Percentiles rank a stretch among this genome's conserved stretches.
Conservation (phyloP, 2,797 vertebrate species). For the Myotis vivesi region DNA sequence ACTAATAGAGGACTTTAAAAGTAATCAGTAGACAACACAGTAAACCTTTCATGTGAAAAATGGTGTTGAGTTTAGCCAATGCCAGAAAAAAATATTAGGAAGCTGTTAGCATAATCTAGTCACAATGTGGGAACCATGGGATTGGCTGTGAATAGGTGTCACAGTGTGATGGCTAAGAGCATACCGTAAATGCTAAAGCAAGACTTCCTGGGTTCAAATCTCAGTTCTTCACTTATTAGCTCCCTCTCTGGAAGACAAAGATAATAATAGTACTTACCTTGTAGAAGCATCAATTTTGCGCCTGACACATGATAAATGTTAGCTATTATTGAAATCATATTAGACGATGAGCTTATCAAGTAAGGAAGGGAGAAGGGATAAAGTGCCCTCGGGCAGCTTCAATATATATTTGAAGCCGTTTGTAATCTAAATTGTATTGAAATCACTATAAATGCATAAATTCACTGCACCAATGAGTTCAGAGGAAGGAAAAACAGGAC, state of each 20-base stretch:
- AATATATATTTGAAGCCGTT: constrained; percentile 45
- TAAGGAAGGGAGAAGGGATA: constrained; percentile 53
- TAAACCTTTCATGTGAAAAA: not conserved
- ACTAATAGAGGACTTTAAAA: not conserved
- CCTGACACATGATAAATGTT: constrained; percentile 76
- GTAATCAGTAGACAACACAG: not conserved
- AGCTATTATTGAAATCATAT: constrained; percentile 76
- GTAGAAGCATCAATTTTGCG: constrained; percentile 63
- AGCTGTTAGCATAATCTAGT: not conserved
- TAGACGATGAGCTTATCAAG: constrained; percentile 70
- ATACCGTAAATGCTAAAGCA: not conserved
- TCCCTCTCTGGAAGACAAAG: constrained; percentile 45
- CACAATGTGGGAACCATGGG: not conserved
- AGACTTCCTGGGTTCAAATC: constrained; percentile 28
- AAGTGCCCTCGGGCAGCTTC: constrained; percentile 62
- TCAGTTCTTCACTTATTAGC: constrained; percentile 11
- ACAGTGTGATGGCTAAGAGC: not conserved
- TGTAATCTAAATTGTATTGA: constrained; percentile 62
- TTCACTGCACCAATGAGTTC: constrained; percentile 25
- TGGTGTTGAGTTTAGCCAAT: not conserved
- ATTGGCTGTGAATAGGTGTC: not conserved
- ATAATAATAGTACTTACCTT: constrained; percentile 24
- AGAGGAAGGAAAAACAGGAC: constrained; percentile 45
- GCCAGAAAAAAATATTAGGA: not conserved
- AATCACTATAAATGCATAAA: constrained; percentile 61